Evolutionary conservation across 2,888 invertebrate genomes (phyloP), one percentile per base, ranked within the genome.

Genomic region (Oxycera nigricornis): DNA sequence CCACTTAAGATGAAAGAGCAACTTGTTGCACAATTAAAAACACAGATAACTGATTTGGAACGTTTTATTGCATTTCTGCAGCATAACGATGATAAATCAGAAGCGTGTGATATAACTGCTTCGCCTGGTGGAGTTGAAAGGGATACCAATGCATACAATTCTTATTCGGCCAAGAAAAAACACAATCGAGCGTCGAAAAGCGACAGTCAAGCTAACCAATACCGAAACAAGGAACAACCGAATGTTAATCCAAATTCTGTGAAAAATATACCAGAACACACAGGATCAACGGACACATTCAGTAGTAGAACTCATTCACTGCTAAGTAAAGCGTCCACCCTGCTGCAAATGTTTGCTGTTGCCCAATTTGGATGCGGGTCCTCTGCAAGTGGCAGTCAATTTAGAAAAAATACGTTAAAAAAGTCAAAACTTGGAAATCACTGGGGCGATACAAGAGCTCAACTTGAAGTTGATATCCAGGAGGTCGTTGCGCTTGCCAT

Each of bases 11-110:
- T 98, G 87, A 98, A 98, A 85, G 98, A 98, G 81, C 97, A 98
- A 85, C 88, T 99, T 20, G 97, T 99, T 22, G 89, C 90, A 59
- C 98, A 99, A 85, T 87, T 99, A 22, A 97, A 98, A 86, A 95
- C 96, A 0, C 98, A 99, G 87, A 96, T 99, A 73, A 91, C 93
- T 55, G 99, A 99, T 86, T 89, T 99, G 85, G 98, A 99, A 84
- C 90, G 97, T 78, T 99, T 98, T 83, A 97, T 99, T 79, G 92
- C 94, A 79, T 93, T 97, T 81, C 89, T 99, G 81, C 98, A 99
- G 88, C 92, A 92, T 78, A 92, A 92, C 80, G 85, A 87, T 2
- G 55, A 31, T 17, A 20, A 50, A 20, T 11, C 28, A 2, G 31
- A 0, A 11, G 14, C n/a, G 2, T 1, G 17, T 9, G 55, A 52